phyloP scores from a whole-genome alignment of 37 sponge, comb jelly and placozoan species.

The Theonella swinhoei region DNA sequence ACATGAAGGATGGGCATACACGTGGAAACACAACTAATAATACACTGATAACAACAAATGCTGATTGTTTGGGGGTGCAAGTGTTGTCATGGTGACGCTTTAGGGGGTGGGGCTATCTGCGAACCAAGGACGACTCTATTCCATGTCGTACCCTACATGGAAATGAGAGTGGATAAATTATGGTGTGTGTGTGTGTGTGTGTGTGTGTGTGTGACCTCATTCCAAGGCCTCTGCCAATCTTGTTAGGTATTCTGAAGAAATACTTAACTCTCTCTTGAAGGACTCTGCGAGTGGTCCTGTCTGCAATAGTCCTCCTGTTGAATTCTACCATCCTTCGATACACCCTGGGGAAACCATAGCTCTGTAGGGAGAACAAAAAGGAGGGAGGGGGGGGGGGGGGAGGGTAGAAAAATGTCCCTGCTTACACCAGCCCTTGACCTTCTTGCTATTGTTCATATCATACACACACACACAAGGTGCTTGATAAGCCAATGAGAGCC shows the following conservation, averaged over 20 bases:
- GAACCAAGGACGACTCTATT: neutral
- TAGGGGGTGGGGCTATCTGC: too few species aligned
- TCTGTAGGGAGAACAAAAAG: conserved; percentile 18
- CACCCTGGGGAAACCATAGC: conserved; percentile 74
- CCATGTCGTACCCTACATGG: neutral
- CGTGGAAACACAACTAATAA: too few species aligned
- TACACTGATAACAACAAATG: too few species aligned
- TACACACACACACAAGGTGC: too few species aligned
- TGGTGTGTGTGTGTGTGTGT: too few species aligned
- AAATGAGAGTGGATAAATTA: neutral
- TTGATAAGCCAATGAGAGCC: too few species aligned
- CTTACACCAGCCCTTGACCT: too few species aligned
- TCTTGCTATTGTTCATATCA: too few species aligned
- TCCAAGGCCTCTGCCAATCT: conserved; percentile 4
- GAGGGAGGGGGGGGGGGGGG: neutral
- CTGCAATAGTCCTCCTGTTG: conserved; percentile 25
- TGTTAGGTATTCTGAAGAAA: conserved; percentile 80
- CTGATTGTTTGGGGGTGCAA: too few species aligned
- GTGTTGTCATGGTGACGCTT: too few species aligned
- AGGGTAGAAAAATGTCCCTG: neutral
- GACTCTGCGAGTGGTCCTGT: conserved; percentile 28
- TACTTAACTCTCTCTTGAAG: conserved; percentile 67
- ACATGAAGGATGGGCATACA: too few species aligned
- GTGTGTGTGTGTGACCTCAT: neutral
- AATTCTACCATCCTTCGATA: conserved; percentile 63